A percentile compares a stretch with the other conserved stretches of the same genome.
Conservation (phyloP, 2,888 invertebrate species). For the Heliconius charithonia region DNA sequence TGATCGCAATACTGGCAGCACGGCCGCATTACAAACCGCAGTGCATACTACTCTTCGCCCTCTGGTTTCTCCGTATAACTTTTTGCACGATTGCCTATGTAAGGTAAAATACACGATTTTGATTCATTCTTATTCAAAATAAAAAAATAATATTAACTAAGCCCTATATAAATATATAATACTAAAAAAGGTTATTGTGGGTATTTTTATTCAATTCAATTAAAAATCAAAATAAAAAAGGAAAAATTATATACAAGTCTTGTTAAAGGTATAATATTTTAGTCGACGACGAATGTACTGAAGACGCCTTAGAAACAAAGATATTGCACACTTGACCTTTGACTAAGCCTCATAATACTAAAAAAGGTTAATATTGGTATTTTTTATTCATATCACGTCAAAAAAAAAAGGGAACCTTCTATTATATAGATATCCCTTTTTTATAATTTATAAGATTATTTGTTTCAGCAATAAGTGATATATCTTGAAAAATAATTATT, state of each 20-base stretch:
- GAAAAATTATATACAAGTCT: conserved; percentile 43
- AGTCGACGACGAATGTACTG: not conserved
- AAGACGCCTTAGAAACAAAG: not conserved
- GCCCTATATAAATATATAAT: no score
- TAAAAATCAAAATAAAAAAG: conserved; percentile 33
- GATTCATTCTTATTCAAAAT: no score
- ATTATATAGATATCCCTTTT: not conserved
- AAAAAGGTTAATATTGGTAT: not conserved
- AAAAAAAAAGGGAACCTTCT: not conserved
- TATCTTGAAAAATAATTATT: no score
- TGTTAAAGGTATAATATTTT: not conserved
- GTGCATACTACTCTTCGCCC: no score
- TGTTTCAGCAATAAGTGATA: not conserved
- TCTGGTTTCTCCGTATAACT: no score
- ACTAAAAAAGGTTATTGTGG: no score
- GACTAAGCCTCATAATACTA: not conserved
- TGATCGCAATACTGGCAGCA: no score
- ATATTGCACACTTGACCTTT: conserved; percentile 26
- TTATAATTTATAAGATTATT: not conserved
- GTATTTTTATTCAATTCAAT: not conserved
- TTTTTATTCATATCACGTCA: not conserved
- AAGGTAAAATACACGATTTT: no score
- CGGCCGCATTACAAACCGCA: no score
- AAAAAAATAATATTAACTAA: no score
- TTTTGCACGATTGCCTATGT: no score